A percentile compares a stretch with the other conserved stretches of the same genome.
Conservation (phyloP, 2,113 vertebrate species). For the Grantiella picta region DNA sequence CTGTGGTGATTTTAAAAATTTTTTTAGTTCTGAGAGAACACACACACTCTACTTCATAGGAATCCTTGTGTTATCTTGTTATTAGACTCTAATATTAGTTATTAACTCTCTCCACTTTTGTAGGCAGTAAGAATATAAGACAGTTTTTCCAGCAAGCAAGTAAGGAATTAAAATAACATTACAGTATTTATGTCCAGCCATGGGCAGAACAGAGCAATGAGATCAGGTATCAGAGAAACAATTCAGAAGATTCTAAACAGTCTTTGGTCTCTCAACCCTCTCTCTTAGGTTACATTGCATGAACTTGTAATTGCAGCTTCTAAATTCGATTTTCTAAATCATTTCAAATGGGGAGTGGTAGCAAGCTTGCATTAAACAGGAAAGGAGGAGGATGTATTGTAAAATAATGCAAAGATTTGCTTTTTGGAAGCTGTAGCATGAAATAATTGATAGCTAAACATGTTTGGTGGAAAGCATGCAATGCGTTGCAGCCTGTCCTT, state of each 20-base stretch:
- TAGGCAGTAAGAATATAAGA: background rate
- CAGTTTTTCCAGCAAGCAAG: background rate
- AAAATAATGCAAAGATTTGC: background rate
- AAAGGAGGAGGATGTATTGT: background rate
- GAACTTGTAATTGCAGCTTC: background rate
- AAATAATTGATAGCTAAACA: background rate
- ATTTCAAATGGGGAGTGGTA: background rate
- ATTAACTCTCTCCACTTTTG: background rate
- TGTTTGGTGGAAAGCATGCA: background rate
- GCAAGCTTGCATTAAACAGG: background rate
- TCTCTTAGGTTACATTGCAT: background rate
- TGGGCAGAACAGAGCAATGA: background rate
- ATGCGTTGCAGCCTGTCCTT: background rate
- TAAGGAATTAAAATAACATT: background rate
- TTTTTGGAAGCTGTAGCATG: background rate
- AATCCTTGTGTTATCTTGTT: background rate
- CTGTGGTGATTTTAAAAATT: background rate
- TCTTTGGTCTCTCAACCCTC: background rate
- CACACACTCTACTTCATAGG: background rate
- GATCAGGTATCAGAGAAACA: background rate
- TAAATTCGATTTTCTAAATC: background rate
- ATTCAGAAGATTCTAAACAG: background rate
- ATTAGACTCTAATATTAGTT: background rate
- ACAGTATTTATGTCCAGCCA: background rate
- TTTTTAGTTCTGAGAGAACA: background rate